Conservation (phyloP, 2,113 vertebrate genomes). For the Podarcis cretensis region DNA sequence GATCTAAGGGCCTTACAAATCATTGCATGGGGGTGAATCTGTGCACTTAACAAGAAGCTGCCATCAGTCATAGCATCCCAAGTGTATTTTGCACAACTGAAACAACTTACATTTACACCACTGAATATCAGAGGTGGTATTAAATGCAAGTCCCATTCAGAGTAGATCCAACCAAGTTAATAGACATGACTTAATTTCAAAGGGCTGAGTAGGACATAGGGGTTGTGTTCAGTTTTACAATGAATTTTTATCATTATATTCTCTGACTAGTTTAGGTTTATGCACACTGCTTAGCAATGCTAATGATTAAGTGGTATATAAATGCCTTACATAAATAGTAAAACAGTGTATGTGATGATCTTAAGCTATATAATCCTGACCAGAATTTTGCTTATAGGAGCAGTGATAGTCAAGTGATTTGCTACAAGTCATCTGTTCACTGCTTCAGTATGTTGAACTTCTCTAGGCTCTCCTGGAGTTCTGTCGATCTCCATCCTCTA, state of each 20-base stretch:
- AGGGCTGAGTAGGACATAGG: too few species aligned
- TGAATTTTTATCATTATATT: too few species aligned
- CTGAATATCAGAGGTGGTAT: too few species aligned
- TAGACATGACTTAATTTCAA: too few species aligned
- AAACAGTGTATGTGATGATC: background rate
- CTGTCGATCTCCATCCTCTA: background rate
- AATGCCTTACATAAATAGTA: too few species aligned
- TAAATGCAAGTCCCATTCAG: too few species aligned
- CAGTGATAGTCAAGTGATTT: background rate
- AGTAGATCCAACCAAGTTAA: too few species aligned
- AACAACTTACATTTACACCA: too few species aligned
- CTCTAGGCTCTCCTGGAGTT: background rate
- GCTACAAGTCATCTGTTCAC: fast-evolving
- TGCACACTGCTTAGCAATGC: too few species aligned
- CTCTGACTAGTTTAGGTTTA: too few species aligned
- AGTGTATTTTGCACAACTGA: background rate
- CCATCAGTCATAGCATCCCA: background rate
- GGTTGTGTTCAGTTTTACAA: too few species aligned
- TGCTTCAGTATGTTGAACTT: background rate
- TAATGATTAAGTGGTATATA: too few species aligned
- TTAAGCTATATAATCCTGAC: background rate
- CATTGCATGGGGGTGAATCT: background rate
- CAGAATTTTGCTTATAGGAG: background rate
- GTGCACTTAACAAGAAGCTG: background rate
- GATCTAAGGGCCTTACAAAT: background rate